Evolutionary conservation across 2,888 invertebrate genomes (phyloP).

Genomic region (Heliconius aoede): DNA sequence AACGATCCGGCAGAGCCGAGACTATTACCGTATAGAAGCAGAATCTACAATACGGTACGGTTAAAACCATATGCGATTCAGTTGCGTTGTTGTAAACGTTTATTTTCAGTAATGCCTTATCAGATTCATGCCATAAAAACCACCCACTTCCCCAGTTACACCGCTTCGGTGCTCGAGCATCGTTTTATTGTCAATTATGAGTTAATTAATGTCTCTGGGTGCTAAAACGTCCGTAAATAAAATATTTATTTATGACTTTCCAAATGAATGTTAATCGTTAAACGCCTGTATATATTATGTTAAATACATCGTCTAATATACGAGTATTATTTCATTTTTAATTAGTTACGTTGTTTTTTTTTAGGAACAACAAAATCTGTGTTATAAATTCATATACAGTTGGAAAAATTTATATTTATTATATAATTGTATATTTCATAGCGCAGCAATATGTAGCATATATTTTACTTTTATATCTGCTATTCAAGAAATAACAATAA

Average conservation of each 20-base stretch:
- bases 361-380: no score
- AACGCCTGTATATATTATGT: not conserved
- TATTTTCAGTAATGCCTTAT: not conserved
- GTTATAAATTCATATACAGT: no score
- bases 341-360: not conserved
- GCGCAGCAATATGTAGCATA: no score
- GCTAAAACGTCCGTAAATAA: not conserved
- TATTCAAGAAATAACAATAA: no score
- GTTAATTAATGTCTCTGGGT: not conserved
- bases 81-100: no score
- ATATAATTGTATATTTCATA: no score
- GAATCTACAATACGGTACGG: no score
- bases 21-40: no score
- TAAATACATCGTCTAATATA: conserved; percentile 14
- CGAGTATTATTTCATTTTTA: conserved; percentile 16
- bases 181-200: conserved; percentile 1
- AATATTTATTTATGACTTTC: not conserved
- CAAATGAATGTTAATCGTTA: not conserved
- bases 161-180: not conserved
- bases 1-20: no score
- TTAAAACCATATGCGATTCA: no score
- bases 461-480: no score
- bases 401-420: no score
- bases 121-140: not conserved
- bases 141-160: not conserved